Evolutionary conservation across 2,888 invertebrate genomes (phyloP).

Genomic region (Phaonia tiefii): DNA sequence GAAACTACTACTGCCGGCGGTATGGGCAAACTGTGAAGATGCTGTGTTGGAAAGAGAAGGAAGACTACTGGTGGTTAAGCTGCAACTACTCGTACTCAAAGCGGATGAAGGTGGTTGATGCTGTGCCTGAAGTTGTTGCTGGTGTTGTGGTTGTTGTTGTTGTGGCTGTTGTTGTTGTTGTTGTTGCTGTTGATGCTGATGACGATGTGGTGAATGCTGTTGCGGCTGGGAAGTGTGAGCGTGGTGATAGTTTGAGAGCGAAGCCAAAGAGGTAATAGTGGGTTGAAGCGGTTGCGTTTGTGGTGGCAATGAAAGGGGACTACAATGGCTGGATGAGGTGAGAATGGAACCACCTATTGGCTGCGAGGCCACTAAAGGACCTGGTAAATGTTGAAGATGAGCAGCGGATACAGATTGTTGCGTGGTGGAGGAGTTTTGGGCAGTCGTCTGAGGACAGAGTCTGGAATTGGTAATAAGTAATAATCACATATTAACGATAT

Average conservation of each 20-base stretch:
- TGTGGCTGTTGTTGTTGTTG: slow-evolving; percentile 66
- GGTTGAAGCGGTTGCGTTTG: slow-evolving; percentile 78
- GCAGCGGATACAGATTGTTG: slow-evolving; percentile 65
- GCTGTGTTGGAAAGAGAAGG: slow-evolving; percentile 73
- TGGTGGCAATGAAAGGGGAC: slow-evolving; percentile 77
- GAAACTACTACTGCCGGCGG: slow-evolving; percentile 75
- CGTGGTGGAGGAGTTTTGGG: slow-evolving; percentile 62
- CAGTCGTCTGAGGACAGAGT: slow-evolving; percentile 72
- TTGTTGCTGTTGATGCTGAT: slow-evolving; percentile 59
- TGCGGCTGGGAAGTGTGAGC: slow-evolving; percentile 53
- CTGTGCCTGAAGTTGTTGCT: slow-evolving; percentile 65
- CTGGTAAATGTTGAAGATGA: slow-evolving; percentile 67
- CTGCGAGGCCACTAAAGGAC: slow-evolving; percentile 62
- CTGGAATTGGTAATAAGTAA: slow-evolving; percentile 65
- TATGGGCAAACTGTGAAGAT: slow-evolving; percentile 73
- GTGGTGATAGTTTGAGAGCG: slow-evolving; percentile 65
- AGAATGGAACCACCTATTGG: slow-evolving; percentile 66
- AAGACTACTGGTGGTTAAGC: slow-evolving; percentile 69
- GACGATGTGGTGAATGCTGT: slow-evolving; percentile 48
- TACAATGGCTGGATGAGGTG: slow-evolving; percentile 81
- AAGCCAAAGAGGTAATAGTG: slow-evolving; percentile 73
- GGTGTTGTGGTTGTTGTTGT: slow-evolving; percentile 61
- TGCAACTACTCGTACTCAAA: slow-evolving; percentile 70
- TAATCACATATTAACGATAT: neutral
- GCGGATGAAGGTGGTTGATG: slow-evolving; percentile 67